phyloP scores from a whole-genome alignment of 2,888 invertebrate genomes.

The Xanthostigma xanthostigma region DNA sequence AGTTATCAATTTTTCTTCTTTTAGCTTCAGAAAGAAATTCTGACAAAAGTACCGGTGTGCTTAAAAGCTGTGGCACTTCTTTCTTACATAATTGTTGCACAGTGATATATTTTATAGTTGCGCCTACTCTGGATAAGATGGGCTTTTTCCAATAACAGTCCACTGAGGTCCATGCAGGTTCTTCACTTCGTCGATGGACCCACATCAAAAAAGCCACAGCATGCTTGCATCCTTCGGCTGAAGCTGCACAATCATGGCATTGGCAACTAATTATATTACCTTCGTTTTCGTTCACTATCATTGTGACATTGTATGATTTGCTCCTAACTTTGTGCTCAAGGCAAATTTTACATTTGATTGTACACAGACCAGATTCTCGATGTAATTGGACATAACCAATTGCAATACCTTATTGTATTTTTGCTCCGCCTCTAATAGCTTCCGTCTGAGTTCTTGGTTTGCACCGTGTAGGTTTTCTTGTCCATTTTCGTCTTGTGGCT shows the following conservation, averaged over 20 bases:
- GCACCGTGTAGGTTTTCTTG: too few species aligned
- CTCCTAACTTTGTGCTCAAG: conserved; percentile 13
- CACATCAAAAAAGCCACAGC: conserved; percentile 11
- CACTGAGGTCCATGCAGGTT: conserved; percentile 8
- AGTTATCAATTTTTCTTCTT: too few species aligned
- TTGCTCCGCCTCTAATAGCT: conserved; percentile 5
- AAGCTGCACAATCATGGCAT: conserved; percentile 11
- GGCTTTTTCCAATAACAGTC: conserved; percentile 8
- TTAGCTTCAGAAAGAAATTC: too few species aligned
- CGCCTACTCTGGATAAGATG: conserved; percentile 6
- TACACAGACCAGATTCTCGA: conserved; percentile 11
- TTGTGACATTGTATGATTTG: conserved; percentile 8
- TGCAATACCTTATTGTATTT: conserved; percentile 7
- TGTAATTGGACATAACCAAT: conserved; percentile 14
- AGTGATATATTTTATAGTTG: conserved; percentile 7
- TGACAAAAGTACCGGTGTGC: too few species aligned
- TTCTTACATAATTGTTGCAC: conserved; percentile 6
- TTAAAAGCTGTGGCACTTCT: too few species aligned
- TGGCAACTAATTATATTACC: conserved; percentile 5
- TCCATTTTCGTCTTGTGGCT: too few species aligned
- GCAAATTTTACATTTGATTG: conserved; percentile 13
- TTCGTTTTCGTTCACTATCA: conserved; percentile 9
- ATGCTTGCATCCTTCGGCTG: conserved; percentile 13
- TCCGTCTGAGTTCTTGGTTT: too few species aligned
- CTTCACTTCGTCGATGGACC: conserved; percentile 8